Conservation (phyloP, 2,888 invertebrate genomes). For the Perizoma affinitatum region DNA sequence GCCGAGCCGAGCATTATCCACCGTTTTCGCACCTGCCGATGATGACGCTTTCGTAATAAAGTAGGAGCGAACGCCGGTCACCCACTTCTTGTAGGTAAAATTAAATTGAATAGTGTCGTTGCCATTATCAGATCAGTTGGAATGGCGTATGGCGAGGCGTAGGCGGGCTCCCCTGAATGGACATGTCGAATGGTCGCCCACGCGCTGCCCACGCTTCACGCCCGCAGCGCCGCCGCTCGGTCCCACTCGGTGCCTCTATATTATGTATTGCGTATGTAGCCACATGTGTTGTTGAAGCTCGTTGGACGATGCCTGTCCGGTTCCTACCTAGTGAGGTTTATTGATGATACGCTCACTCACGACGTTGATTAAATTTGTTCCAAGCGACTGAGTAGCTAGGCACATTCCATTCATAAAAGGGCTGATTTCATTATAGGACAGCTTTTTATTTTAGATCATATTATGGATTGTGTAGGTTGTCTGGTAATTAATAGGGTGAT, state of each 20-base stretch:
- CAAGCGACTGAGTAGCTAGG: conserved; percentile 32
- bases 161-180: conserved; percentile 74
- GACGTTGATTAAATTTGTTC: conserved; percentile 55
- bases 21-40: conserved; percentile 37
- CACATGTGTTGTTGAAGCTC: conserved; percentile 17
- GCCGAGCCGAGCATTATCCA: conserved; percentile 35
- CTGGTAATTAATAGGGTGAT: too few relatives aligned
- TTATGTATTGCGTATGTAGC: conserved; percentile 9
- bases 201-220: conserved; percentile 52
- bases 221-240: conserved; percentile 34
- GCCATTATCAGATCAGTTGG: conserved; percentile 62
- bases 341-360: conserved; percentile 52
- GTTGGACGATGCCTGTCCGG: conserved; percentile 38
- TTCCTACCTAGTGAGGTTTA: conserved; percentile 50
- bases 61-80: conserved; percentile 38
- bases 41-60: conserved; percentile 42
- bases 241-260: conserved; percentile 23
- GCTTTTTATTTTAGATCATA: too few relatives aligned
- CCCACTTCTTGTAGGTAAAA: conserved; percentile 48
- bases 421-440: background rate
- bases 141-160: conserved; percentile 53
- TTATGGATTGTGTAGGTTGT: too few relatives aligned
- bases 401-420: conserved; percentile 38
- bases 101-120: conserved; percentile 54
- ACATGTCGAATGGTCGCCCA: conserved; percentile 56